Percentiles rank a stretch among this genome's conserved stretches.
These are phyloP conservation scores for Thaleichthys pacificus DNA, from an alignment of 2,797 vertebrate genomes.

Conservation along the genomic window DNA sequence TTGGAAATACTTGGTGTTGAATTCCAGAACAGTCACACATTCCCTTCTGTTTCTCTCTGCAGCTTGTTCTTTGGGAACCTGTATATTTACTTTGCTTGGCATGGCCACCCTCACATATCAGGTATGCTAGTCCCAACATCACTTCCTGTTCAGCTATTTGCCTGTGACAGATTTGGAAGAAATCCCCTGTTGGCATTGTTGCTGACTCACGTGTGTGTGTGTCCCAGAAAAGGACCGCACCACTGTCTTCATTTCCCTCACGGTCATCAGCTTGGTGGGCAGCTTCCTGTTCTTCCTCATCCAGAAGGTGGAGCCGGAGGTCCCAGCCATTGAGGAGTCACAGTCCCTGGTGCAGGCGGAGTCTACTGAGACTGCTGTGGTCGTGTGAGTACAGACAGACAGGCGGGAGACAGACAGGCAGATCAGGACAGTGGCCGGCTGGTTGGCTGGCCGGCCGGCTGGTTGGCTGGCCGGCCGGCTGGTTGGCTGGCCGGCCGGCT, in stretches of 20 bases:
- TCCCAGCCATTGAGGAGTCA: slow-evolving; percentile 37
- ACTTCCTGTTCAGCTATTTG: background rate
- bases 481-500: too few species aligned
- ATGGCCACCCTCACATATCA: slow-evolving; percentile 88
- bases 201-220: slow-evolving; percentile 32
- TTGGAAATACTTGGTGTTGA: background rate
- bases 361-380: slow-evolving; percentile 40
- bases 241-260: slow-evolving; percentile 94
- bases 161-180: background rate
- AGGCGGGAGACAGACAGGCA: background rate
- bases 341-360: slow-evolving; percentile 63
- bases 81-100: slow-evolving; percentile 94
- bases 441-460: too few species aligned
- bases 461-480: too few species aligned
- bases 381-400: slow-evolving; percentile 46
- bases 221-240: slow-evolving; percentile 86
- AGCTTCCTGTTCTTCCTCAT: slow-evolving; percentile 97
- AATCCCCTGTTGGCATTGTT: background rate
- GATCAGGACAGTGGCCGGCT: too few species aligned
- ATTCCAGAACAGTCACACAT: background rate
- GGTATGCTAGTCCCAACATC: slow-evolving; percentile 64
- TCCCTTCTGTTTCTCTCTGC: slow-evolving; percentile 27
- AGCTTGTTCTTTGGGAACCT: slow-evolving; percentile 98
- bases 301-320: slow-evolving; percentile 76
- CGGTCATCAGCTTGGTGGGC: slow-evolving; percentile 94